Percentiles rank a stretch among this genome's conserved stretches.
phyloP scores from a whole-genome alignment of 2,797 vertebrate species.

The Gadopsis marmoratus region DNA sequence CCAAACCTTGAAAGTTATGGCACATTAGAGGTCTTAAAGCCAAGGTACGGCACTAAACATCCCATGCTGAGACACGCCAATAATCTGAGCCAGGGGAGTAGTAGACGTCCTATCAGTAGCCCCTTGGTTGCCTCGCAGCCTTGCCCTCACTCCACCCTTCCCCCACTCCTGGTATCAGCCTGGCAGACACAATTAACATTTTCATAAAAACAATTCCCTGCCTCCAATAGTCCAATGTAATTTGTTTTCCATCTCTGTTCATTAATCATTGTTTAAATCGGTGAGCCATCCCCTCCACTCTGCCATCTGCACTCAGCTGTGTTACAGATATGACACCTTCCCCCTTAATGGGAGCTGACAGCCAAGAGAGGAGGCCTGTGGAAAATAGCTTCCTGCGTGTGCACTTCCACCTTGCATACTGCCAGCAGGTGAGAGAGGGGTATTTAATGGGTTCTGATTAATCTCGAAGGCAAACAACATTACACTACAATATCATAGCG shows the following conservation, averaged over 20 bases:
- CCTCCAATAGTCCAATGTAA: conserved; percentile 99
- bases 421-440: conserved; percentile 99
- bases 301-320: conserved; percentile 99
- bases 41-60: conserved; percentile 79
- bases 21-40: conserved; percentile 78
- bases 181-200: conserved; percentile 99
- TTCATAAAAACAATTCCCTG: conserved; percentile 99
- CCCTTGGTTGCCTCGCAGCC: conserved; percentile 71
- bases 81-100: conserved; percentile 78
- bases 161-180: conserved; percentile 86
- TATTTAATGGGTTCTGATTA: conserved; percentile 90
- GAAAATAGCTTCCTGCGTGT: conserved; percentile 99
- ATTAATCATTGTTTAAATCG: conserved; percentile 99
- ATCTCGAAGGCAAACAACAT: conserved; percentile 88
- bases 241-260: conserved; percentile 99
- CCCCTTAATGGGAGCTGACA: conserved; percentile 99
- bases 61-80: conserved; percentile 70
- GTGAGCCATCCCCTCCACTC: conserved; percentile 99
- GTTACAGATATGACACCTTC: conserved; percentile 99
- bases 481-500: conserved; percentile 83
- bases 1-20: conserved; percentile 82
- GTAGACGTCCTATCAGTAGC: conserved; percentile 78
- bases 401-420: conserved; percentile 97
- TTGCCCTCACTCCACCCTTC: conserved; percentile 78
- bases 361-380: conserved; percentile 96